These are phyloP conservation scores for Trididemnum nubilum DNA, from an alignment of 23 tunicate genomes.

Conservation along the genomic window DNA sequence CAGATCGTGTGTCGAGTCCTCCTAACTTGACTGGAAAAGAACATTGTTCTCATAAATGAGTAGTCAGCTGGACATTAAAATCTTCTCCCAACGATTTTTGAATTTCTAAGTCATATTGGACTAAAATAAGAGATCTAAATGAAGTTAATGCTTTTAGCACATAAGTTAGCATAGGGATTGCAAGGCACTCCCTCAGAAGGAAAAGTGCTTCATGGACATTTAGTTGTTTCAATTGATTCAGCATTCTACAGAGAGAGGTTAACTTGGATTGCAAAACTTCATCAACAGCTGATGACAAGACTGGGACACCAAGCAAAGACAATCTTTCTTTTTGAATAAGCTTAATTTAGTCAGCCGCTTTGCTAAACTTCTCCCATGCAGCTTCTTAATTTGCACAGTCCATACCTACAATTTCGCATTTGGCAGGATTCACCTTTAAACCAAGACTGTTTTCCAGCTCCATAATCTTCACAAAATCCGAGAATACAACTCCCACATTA, in stretches of 20 bases:
- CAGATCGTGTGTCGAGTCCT: not conserved
- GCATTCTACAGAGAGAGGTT: not conserved
- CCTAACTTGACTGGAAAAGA: not conserved
- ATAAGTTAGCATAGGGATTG: conserved; percentile 9
- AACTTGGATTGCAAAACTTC: not conserved
- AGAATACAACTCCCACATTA: not conserved
- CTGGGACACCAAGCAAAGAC: conserved; percentile 3
- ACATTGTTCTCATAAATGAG: not conserved
- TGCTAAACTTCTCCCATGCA: not conserved
- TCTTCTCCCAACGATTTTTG: not conserved
- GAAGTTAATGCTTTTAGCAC: not conserved
- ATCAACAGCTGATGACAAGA: conserved; percentile 2
- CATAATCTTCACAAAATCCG: conserved; percentile 5
- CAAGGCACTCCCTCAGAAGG: conserved; percentile 1
- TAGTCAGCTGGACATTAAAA: not conserved
- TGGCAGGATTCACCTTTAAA: not conserved
- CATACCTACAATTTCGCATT: not conserved
- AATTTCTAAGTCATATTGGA: not conserved
- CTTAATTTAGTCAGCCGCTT: not conserved
- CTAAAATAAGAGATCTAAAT: not conserved
- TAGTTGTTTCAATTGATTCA: not conserved
- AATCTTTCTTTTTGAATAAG: not conserved
- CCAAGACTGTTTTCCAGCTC: conserved; percentile 9
- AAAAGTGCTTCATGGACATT: not conserved
- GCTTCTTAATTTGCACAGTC: not conserved